Conservation (phyloP, 1,140 invertebrate genomes). For the Daktulosphaira vitifoliae region DNA sequence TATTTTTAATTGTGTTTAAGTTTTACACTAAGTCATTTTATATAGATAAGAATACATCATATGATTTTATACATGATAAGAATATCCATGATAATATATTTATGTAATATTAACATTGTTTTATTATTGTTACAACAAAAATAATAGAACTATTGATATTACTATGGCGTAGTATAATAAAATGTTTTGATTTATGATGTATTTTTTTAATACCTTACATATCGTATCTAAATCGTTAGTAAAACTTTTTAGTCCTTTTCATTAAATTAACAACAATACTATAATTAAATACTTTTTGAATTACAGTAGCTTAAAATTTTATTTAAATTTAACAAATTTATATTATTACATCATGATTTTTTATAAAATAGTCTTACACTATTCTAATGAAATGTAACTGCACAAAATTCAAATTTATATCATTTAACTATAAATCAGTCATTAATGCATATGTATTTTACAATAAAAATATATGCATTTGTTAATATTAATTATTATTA, state of each 20-base stretch:
- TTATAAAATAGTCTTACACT: slow-evolving; percentile 21
- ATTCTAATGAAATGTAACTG: neutral
- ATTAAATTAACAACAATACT: too few relatives aligned
- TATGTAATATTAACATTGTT: too few relatives aligned
- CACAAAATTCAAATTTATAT: neutral
- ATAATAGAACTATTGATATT: neutral
- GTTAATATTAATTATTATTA: slow-evolving; percentile 23
- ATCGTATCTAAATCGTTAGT: too few relatives aligned
- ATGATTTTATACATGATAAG: neutral
- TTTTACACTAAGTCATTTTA: slow-evolving; percentile 5
- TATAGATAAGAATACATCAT: too few relatives aligned
- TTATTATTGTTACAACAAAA: too few relatives aligned
- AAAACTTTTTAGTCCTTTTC: too few relatives aligned
- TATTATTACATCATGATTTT: neutral
- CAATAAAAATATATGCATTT: slow-evolving; percentile 27
- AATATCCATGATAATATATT: neutral
- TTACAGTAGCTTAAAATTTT: slow-evolving; percentile 11
- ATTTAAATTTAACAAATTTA: neutral
- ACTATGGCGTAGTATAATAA: neutral
- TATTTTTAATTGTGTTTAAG: slow-evolving; percentile 17
- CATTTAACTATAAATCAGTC: slow-evolving; percentile 22
- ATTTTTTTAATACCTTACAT: neutral
- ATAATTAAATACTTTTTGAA: too few relatives aligned
- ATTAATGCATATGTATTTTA: slow-evolving; percentile 25
- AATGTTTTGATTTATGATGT: slow-evolving; percentile 4